Evolutionary conservation across 2,797 vertebrate genomes (phyloP), one percentile per base, ranked within the genome.

Genomic region (Clarias platycephalus): DNA sequence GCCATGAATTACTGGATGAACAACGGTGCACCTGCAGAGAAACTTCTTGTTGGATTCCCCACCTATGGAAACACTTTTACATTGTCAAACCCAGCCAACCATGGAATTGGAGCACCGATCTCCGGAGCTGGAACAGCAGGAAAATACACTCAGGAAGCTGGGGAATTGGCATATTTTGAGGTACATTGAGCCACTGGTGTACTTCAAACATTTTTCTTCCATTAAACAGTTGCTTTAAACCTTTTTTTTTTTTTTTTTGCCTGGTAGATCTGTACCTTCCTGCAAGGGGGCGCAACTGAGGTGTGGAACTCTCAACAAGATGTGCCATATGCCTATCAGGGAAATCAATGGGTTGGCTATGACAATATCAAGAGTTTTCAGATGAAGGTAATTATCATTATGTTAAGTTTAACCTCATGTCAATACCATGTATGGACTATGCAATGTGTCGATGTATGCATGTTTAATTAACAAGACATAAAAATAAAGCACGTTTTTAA

Each of bases 291-390:
- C n/a, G 94, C 90, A 1, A 67, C 92, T 70, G 88, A 80, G 66
- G 72, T 86, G 66, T 96, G 96, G 96, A 91, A 95, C 49, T 20
- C 67, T 0, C 89, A 91, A 62, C 93, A 96, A 89, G 90, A 93
- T 0, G 95, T 96, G 12, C 95, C 95, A 5, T 97, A 95, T 0
- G 90, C 96, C 53, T 93, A 93, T 86, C 92, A 94, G 81, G 89
- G 86, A 22, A 93, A 34, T 0, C 90, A 95, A 0, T 96, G 96
- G 96, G 90, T 96, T 53, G 95, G 95, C 40, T 97, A 94, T 75
- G 96, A 97, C 90, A 93, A 95, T 55, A 64, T 90, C 71, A 91
- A 90, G 83, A 96, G 95, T 91, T 95, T 91, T 57, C 60, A 84
- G 4, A 87, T 93, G 76, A 97, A 97, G 95, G 95, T 96, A 92